A percentile compares a stretch with the other conserved stretches of the same genome.
These are phyloP conservation scores for Caradrina kadenii DNA, from an alignment of 2,888 invertebrate genomes.

Conservation along the genomic window DNA sequence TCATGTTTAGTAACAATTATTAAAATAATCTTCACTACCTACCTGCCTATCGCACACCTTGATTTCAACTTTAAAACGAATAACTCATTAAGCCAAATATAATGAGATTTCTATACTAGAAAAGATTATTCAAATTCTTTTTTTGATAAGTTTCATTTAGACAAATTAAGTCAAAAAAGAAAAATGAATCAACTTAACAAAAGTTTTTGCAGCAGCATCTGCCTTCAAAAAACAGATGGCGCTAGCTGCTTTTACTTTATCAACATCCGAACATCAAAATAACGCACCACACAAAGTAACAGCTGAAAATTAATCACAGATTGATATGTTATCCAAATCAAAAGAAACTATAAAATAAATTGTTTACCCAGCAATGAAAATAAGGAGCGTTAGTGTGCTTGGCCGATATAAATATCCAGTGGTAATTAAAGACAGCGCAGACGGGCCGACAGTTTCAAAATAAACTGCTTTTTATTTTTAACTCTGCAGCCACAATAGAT, in stretches of 20 bases:
- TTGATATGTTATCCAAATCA: conserved; percentile 65
- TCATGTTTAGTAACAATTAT: too few species aligned
- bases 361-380: conserved; percentile 76
- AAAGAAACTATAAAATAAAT: conserved; percentile 71
- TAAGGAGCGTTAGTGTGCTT: conserved; percentile 70
- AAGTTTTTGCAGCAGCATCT: conserved; percentile 9
- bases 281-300: conserved; percentile 37
- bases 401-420: conserved; percentile 76
- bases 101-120: too few species aligned
- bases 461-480: conserved; percentile 78
- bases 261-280: conserved; percentile 23
- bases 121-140: too few species aligned
- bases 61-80: not conserved
- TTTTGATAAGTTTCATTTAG: too few species aligned
- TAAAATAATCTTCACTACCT: too few species aligned
- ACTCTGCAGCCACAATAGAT: conserved; percentile 74
- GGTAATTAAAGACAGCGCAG: conserved; percentile 78
- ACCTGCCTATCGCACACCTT: too few species aligned
- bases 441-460: conserved; percentile 77
- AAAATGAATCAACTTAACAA: not conserved
- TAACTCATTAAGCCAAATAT: not conserved
- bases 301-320: conserved; percentile 60
- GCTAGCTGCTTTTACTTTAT: conserved; percentile 22
- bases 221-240: conserved; percentile 48
- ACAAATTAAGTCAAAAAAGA: not conserved